Conservation (phyloP, 2,113 vertebrate genomes). For the Serilophus lunatus region DNA sequence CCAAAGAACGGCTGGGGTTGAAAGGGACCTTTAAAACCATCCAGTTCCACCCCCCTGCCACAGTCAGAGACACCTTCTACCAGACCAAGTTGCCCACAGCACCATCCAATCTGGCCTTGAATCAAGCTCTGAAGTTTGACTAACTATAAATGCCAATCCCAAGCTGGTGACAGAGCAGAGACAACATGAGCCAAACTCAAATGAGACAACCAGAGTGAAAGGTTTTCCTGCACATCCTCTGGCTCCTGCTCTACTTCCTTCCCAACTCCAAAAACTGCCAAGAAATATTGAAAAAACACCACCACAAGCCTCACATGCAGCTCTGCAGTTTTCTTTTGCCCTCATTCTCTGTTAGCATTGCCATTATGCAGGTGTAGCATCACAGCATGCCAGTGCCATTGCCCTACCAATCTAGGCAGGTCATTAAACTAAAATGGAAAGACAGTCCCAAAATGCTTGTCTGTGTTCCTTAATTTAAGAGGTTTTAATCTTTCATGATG, state of each 20-base stretch:
- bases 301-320: background rate
- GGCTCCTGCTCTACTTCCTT: background rate
- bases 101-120: background rate
- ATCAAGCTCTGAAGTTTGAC: background rate
- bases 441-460: background rate
- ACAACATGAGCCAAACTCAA: background rate
- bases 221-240: background rate
- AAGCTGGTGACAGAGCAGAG: background rate
- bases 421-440: background rate
- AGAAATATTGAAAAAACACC: background rate
- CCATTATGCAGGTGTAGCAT: background rate
- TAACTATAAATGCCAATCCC: background rate
- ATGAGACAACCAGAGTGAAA: background rate
- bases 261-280: background rate
- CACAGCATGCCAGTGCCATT: background rate
- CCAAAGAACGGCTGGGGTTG: no score
- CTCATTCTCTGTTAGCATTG: background rate
- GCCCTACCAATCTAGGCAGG: background rate
- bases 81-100: background rate
- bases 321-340: background rate
- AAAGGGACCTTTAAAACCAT: background rate
- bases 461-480: background rate
- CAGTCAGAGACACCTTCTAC: background rate
- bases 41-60: background rate
- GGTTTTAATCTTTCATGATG: background rate